Conservation (phyloP, 2,888 invertebrate genomes). For the Melanotus villosus region DNA sequence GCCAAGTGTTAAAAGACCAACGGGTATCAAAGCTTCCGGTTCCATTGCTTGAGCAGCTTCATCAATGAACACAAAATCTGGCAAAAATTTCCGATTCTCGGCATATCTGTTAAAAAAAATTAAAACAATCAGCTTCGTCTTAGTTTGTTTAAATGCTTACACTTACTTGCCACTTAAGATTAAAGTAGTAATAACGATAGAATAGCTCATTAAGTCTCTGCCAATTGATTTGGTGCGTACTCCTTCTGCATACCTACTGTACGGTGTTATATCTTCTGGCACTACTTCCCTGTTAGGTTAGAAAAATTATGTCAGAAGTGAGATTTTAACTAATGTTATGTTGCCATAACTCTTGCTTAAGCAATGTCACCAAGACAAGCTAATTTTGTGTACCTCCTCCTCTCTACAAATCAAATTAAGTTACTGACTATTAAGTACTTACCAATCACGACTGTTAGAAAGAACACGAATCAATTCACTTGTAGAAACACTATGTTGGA, state of each 20-base stretch:
- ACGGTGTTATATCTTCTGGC: conserved; percentile 54
- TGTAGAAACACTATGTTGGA: conserved; percentile 36
- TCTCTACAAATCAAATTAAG: too few relatives aligned
- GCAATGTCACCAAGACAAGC: not conserved
- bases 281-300: conserved; percentile 54
- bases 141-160: not conserved
- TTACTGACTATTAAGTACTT: too few relatives aligned
- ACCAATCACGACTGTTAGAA: conserved; percentile 64
- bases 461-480: conserved; percentile 69
- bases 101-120: conserved; percentile 6
- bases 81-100: not conserved
- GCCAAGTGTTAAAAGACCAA: conserved; percentile 59
- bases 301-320: conserved; percentile 10
- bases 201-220: conserved; percentile 69
- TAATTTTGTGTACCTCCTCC: too few relatives aligned
- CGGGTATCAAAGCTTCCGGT: conserved; percentile 74
- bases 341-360: not conserved
- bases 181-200: conserved; percentile 77
- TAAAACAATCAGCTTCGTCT: not conserved
- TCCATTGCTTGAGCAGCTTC: conserved; percentile 84
- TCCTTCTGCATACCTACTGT: conserved; percentile 61
- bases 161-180: conserved; percentile 70
- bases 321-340: not conserved
- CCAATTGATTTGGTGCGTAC: conserved; percentile 66
- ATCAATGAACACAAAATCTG: conserved; percentile 76